Conservation (phyloP, 2,888 invertebrate species). For the Epicampocera succincta region DNA sequence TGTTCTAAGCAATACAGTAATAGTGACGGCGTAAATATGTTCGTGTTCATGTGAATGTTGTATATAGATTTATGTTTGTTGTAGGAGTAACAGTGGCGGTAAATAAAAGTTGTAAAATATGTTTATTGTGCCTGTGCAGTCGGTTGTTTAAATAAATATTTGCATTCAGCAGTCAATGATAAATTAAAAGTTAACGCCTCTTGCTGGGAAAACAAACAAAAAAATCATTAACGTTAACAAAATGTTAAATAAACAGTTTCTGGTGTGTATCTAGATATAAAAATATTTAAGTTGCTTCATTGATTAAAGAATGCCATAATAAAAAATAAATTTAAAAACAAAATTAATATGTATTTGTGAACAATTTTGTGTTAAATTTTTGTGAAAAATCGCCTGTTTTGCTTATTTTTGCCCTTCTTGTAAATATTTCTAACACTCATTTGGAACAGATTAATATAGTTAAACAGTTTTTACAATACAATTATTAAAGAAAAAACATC, state of each 20-base stretch:
- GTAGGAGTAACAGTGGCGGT: constrained; percentile 9
- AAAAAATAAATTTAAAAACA: too few species aligned
- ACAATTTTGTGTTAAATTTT: too few species aligned
- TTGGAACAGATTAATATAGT: too few species aligned
- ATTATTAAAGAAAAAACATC: too few species aligned
- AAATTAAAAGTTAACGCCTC: constrained; percentile 48
- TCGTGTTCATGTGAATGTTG: too few species aligned
- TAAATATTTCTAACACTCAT: too few species aligned
- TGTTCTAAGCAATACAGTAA: not conserved
- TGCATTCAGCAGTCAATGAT: constrained; percentile 30
- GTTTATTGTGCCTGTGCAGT: not conserved
- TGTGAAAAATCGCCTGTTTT: too few species aligned
- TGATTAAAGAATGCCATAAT: too few species aligned
- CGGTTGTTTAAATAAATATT: constrained; percentile 44
- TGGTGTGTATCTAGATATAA: not conserved
- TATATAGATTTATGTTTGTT: not conserved
- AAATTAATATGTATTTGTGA: too few species aligned
- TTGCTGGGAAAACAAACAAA: constrained; percentile 21
- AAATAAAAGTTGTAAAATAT: constrained; percentile 13
- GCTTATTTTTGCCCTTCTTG: too few species aligned
- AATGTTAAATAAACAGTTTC: not conserved
- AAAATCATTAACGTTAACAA: not conserved
- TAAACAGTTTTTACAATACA: too few species aligned
- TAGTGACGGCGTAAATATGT: not conserved
- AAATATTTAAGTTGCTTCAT: not conserved